These are phyloP conservation scores for Streptopelia turtur DNA, from an alignment of 2,797 vertebrate species.

Conservation along the genomic window DNA sequence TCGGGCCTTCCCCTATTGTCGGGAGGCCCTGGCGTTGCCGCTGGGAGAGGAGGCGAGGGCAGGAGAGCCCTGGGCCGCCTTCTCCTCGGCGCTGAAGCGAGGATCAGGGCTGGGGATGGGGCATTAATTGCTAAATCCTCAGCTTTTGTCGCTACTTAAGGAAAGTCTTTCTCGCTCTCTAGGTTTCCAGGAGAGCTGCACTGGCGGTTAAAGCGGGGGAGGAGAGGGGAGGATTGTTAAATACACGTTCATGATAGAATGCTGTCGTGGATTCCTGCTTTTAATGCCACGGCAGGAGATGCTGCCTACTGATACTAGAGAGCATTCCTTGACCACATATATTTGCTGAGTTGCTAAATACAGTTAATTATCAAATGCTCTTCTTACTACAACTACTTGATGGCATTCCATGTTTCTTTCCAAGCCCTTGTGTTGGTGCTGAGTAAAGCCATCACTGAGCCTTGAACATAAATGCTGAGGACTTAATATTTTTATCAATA, in stretches of 20 bases:
- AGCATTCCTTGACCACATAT: background rate
- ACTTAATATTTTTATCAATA: background rate
- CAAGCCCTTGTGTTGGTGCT: background rate
- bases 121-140: conserved; percentile 62
- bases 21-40: background rate
- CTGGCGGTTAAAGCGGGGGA: background rate
- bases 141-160: conserved; percentile 65
- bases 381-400: background rate
- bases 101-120: conserved; percentile 45
- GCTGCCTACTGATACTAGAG: background rate
- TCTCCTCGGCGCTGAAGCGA: background rate
- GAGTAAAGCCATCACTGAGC: background rate
- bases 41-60: background rate
- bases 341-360: background rate
- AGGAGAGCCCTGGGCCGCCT: background rate
- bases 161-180: conserved; percentile 44
- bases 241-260: background rate
- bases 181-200: conserved; percentile 28
- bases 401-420: background rate
- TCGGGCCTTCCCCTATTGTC: conserved; percentile 54
- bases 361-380: background rate
- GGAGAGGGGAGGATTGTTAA: background rate
- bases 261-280: background rate
- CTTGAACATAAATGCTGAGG: background rate
- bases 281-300: background rate